Evolutionary conservation across 2,797 vertebrate genomes (phyloP), one percentile per base, ranked within the genome.

Genomic region (Trematomus bernacchii): DNA sequence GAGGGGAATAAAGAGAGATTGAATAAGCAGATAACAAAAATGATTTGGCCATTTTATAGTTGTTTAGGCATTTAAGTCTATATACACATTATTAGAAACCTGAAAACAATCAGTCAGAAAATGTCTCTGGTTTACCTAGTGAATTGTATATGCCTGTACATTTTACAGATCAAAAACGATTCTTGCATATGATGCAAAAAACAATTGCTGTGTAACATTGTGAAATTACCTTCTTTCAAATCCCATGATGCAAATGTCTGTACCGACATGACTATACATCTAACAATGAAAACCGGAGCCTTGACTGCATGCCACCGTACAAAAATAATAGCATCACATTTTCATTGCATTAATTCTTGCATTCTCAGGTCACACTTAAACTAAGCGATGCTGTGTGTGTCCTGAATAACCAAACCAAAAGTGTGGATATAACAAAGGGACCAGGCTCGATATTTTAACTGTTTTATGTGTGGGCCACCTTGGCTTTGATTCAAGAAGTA

Each of bases 401-500:
- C 66, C 52, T 72, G 6, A 73, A 54, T 46, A 62, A 62, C 55
- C 61, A 66, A 19, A 43, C 23, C 37, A 51, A 44, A 55, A 19
- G 42, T 43, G 52, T 19, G 27, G 52, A 71, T 27, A 46, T 37
- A 18, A 21, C 54, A 23, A 62, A 63, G 51, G 11, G 47, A 43
- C 44, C 37, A 16, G 9, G 46, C 65, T 55, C 1, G 8, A 37
- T 3, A 54, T n/a, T 64, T 71, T 2, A 13, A 47, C 59, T 3
- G 59, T 48, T 7, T 37, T 16, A 62, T 42, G 52, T 15, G 58
- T 15, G 30, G 46, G 18, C 13, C 63, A 75, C 44, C 46, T 57
- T 37, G 50, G 62, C 75, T 60, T 62, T 44, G 43, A 54, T 30
- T n/a, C 33, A 30, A 72, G 62, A 33, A 30, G 70, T 66, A 51